Conservation (phyloP, 2,888 invertebrate species). For the Drosophila basisetae region DNA sequence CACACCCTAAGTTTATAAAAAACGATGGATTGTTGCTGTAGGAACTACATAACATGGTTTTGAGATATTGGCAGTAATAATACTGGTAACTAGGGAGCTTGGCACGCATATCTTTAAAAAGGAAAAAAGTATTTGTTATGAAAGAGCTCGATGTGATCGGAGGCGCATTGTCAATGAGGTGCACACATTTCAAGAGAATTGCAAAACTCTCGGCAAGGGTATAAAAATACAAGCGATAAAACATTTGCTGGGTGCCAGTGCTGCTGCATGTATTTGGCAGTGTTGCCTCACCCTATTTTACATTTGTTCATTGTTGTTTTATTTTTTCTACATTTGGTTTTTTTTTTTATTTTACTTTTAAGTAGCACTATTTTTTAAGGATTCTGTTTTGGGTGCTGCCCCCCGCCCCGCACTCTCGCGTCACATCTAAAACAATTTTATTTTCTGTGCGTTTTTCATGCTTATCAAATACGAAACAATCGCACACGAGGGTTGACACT, state of each 20-base stretch:
- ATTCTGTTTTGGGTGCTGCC: constrained; percentile 66
- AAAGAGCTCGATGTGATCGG: background rate
- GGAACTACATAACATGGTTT: background rate
- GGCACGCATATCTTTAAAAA: background rate
- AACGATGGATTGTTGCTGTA: background rate
- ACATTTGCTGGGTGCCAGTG: constrained; percentile 68
- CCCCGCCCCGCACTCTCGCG: constrained; percentile 7
- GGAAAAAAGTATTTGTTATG: background rate
- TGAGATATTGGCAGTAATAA: background rate
- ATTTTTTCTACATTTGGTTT: constrained; percentile 21
- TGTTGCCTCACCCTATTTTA: constrained; percentile 57
- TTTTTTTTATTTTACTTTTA: constrained; percentile 64
- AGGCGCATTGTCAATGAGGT: background rate
- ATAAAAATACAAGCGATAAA: constrained; percentile 76
- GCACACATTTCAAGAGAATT: background rate
- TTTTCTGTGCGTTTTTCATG: constrained; percentile 73
- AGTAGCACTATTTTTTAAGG: constrained; percentile 81
- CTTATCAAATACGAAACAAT: constrained; percentile 83
- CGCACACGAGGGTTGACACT: constrained; percentile 70
- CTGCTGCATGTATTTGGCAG: constrained; percentile 47
- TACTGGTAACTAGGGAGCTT: background rate
- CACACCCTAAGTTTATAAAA: background rate
- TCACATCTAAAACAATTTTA: constrained; percentile 65
- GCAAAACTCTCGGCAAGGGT: background rate
- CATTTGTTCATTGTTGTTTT: constrained; percentile 51